Base-by-base conservation (phyloP, 2,797 vertebrate genomes). In the Chlorospingus flavigularis region DNA sequence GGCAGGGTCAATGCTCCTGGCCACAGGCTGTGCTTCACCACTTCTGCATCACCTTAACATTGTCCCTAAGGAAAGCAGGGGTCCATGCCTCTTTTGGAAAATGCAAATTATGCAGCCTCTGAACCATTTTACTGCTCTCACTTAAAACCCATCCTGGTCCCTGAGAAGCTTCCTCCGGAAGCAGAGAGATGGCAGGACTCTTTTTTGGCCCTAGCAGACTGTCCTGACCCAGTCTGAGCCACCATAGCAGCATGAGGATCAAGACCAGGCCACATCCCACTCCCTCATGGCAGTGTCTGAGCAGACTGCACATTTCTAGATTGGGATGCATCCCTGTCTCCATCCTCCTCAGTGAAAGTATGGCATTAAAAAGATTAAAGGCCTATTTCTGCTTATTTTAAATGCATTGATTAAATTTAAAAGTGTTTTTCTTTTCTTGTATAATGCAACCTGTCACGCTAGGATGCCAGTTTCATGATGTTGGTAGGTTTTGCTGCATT, bases 191-290 rank as follows among this genome's bases (percentile, higher is more conserved):
- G 1, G 8, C 55, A 77, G 43, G 6, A 9, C 26, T 66, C 17
- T n/a, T 30, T 26, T 35, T 43, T 6, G 2, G 23, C 45, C 80
- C 51, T 19, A 3, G 2, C 17, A 24, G 15, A 30, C 31, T 7
- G 4, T 14, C 17, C 51, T 25, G 67, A 12, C 13, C 25, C 53
- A 51, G 13, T 17, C 10, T 2, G 2, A 58, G 37, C 1, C 3
- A 37, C n/a, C 66, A 26, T 11, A 61, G 47, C 21, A 45, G 47
- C 11, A 8, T 21, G 48, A 42, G 17, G 58, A 17, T 12, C 0
- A 2, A 39, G 12, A 30, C 33, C 2, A 1, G 40, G 13, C 43
- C 57, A 21, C 0, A 1, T 40, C 28, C 43, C 0, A 1, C 37
- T 83, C 14, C 47, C 12, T 50, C 5, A 0, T 17, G 17, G 51